Percentiles rank a stretch among this genome's conserved stretches.
Conservation (phyloP, 1,140 invertebrate species). For the Sesamia nonagrioides region DNA sequence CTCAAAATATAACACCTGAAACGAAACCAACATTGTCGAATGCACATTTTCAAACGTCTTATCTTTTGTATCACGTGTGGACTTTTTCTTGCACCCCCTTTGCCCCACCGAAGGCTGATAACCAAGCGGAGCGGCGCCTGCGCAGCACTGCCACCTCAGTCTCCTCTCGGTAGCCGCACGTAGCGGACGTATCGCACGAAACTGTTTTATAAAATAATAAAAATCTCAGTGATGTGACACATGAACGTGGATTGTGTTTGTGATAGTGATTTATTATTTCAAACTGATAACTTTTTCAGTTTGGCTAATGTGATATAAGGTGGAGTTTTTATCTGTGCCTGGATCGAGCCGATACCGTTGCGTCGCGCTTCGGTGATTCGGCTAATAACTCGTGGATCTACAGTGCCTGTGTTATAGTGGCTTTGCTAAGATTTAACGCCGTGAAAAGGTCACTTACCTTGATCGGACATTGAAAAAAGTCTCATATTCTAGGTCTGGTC, state of each 20-base stretch:
- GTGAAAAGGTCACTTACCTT: constrained; percentile 85
- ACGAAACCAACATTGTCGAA: constrained; percentile 57
- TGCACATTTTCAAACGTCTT: constrained; percentile 64
- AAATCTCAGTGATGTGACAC: constrained; percentile 67
- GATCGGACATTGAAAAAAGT: constrained; percentile 59
- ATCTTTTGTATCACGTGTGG: constrained; percentile 79
- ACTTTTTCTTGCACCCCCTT: constrained; percentile 71
- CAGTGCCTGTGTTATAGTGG: constrained; percentile 78
- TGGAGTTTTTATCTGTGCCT: constrained; percentile 54
- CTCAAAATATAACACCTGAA: neutral
- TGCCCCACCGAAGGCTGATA: constrained; percentile 80
- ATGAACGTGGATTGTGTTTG: constrained; percentile 57
- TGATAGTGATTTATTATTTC: constrained; percentile 58
- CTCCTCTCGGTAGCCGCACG: constrained; percentile 60
- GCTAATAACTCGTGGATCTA: constrained; percentile 82
- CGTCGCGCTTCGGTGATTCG: constrained; percentile 76
- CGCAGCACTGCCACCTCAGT: constrained; percentile 75
- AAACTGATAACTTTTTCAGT: constrained; percentile 53
- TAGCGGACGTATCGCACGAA: constrained; percentile 62
- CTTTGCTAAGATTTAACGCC: constrained; percentile 81
- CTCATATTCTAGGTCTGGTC: constrained; percentile 40
- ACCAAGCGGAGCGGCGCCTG: constrained; percentile 74
- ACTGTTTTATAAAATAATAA: constrained; percentile 28
- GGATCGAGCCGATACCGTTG: constrained; percentile 72
- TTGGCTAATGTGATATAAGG: constrained; percentile 55